These are phyloP conservation scores for Euzetes globulus DNA, from an alignment of 2,888 invertebrate genomes.

Conservation along the genomic window DNA sequence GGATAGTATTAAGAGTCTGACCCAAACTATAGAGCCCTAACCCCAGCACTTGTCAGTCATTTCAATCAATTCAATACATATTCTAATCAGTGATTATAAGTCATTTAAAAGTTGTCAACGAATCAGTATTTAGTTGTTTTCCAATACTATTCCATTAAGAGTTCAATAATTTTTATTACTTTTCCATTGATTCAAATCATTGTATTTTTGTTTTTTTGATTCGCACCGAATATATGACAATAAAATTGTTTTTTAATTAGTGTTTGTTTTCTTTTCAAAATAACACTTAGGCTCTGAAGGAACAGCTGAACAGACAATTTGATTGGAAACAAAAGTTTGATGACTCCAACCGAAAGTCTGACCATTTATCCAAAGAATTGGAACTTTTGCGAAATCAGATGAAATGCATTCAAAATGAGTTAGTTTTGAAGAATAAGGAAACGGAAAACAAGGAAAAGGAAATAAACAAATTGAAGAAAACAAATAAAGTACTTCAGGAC, in stretches of 20 bases:
- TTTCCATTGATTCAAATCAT: not conserved
- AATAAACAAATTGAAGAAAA: slow-evolving; percentile 10
- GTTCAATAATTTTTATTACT: not conserved
- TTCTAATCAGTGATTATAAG: not conserved
- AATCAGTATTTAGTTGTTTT: not conserved
- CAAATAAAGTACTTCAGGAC: slow-evolving; percentile 10
- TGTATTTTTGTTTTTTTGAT: not conserved
- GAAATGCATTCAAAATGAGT: not conserved
- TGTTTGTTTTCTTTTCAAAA: not conserved
- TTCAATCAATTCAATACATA: not conserved
- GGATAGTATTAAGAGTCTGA: not conserved
- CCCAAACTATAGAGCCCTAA: not conserved
- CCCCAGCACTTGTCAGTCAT: not conserved
- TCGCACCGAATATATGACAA: not conserved
- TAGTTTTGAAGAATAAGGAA: not conserved
- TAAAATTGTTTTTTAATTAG: slow-evolving; percentile 15
- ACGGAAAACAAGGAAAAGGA: not conserved
- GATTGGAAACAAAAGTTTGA: slow-evolving; percentile 8
- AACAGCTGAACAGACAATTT: not conserved
- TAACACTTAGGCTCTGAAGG: slow-evolving; percentile 3
- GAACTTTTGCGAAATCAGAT: not conserved
- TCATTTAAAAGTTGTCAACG: not conserved
- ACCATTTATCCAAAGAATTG: not conserved
- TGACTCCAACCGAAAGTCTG: not conserved
- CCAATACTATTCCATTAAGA: not conserved